These are phyloP conservation scores for Plebejus anna DNA, from an alignment of 2,888 invertebrate species.

Conservation along the genomic window DNA sequence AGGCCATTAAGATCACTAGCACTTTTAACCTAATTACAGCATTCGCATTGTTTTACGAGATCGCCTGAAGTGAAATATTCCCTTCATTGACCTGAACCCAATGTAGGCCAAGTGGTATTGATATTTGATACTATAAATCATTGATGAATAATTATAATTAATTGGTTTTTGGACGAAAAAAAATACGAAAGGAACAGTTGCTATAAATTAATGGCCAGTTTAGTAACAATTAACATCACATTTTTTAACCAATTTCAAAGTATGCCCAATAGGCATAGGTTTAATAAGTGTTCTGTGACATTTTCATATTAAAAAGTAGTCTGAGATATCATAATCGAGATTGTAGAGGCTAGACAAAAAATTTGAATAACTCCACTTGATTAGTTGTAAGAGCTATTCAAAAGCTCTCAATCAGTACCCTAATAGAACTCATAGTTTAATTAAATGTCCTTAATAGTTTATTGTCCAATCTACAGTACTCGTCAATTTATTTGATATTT, in stretches of 20 bases:
- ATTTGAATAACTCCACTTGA: not conserved
- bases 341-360: not conserved
- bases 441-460: slow-evolving; percentile 20
- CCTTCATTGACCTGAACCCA: not conserved
- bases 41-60: slow-evolving; percentile 53
- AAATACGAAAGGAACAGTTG: not conserved
- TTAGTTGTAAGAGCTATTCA: not conserved
- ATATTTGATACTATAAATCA: not conserved
- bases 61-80: slow-evolving; percentile 35
- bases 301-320: too few species aligned
- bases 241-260: too few species aligned
- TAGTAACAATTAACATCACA: too few species aligned
- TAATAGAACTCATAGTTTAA: not conserved
- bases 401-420: not conserved
- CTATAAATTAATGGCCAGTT: not conserved
- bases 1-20: slow-evolving; percentile 36
- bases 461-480: slow-evolving; percentile 9
- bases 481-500: slow-evolving; percentile 12
- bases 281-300: too few species aligned
- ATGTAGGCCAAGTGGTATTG: not conserved
- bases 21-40: slow-evolving; percentile 60
- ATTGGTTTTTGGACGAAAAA: not conserved
- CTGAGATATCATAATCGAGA: too few species aligned
- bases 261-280: too few species aligned
- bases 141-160: not conserved